phyloP scores from a whole-genome alignment of 2,888 invertebrate species.

The Aspidiotus rigidus region DNA sequence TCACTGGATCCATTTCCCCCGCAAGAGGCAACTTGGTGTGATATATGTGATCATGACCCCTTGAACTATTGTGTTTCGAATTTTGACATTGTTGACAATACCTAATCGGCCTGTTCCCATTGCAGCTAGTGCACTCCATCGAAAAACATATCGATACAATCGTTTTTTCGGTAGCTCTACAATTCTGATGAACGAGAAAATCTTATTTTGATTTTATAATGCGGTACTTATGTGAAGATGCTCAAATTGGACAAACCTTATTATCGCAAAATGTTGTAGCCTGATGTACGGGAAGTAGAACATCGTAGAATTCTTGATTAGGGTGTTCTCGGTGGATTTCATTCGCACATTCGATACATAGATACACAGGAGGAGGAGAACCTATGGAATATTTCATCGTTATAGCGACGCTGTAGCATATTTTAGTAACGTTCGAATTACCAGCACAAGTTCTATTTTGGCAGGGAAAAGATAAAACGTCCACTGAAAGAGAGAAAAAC shows the following conservation, averaged over 20 bases:
- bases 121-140: conserved; percentile 91
- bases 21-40: conserved; percentile 78
- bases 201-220: background rate
- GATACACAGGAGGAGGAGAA: conserved; percentile 85
- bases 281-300: conserved; percentile 85
- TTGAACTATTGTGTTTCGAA: conserved; percentile 74
- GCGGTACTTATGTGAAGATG: no score
- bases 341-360: conserved; percentile 93
- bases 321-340: conserved; percentile 81
- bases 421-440: conserved; percentile 78
- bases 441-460: conserved; percentile 84
- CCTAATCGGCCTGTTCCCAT: conserved; percentile 91
- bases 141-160: conserved; percentile 95
- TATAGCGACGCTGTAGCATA: conserved; percentile 87
- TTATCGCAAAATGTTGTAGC: conserved; percentile 93
- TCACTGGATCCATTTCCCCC: conserved; percentile 81
- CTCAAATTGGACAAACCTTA: conserved; percentile 52
- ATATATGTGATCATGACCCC: conserved; percentile 82
- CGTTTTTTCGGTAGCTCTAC: conserved; percentile 79
- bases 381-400: conserved; percentile 77
- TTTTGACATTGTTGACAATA: conserved; percentile 85
- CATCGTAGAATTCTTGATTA: conserved; percentile 74
- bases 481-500: conserved; percentile 47
- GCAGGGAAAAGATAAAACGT: conserved; percentile 71
- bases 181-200: conserved; percentile 43